Evolutionary conservation across 2,888 invertebrate genomes (phyloP).

Genomic region (Cerastis leucographa): DNA sequence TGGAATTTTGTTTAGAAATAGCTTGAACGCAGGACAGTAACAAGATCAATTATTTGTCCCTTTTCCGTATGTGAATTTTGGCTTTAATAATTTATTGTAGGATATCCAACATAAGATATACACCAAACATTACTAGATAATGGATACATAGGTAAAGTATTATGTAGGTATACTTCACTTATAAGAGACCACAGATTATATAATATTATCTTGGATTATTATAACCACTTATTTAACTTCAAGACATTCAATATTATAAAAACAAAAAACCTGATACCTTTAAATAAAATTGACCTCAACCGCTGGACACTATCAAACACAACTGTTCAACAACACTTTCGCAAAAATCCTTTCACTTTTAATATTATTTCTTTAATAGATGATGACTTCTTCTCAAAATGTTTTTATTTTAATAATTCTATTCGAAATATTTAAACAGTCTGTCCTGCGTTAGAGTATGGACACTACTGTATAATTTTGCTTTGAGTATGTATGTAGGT

Average conservation of each 20-base stretch:
- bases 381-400: background rate
- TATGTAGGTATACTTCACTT: background rate
- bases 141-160: background rate
- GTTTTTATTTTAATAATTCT: background rate
- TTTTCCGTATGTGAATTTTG: background rate
- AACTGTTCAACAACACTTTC: constrained; percentile 40
- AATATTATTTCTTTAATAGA: background rate
- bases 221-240: background rate
- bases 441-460: constrained; percentile 40
- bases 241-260: constrained; percentile 10
- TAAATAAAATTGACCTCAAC: constrained; percentile 30
- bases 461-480: constrained; percentile 54
- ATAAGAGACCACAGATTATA: background rate
- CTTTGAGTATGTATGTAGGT: constrained; percentile 20
- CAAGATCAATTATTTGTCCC: background rate
- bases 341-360: constrained; percentile 28
- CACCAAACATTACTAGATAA: background rate
- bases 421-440: constrained; percentile 25
- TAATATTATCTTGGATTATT: background rate
- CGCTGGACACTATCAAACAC: constrained; percentile 31
- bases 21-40: background rate
- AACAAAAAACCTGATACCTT: constrained; percentile 40
- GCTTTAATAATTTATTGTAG: background rate
- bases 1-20: background rate
- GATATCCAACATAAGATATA: background rate